Evolutionary conservation across 2,888 invertebrate genomes (phyloP), one percentile per base, ranked within the genome.

Genomic region (Rhopalosiphum nymphaeae): DNA sequence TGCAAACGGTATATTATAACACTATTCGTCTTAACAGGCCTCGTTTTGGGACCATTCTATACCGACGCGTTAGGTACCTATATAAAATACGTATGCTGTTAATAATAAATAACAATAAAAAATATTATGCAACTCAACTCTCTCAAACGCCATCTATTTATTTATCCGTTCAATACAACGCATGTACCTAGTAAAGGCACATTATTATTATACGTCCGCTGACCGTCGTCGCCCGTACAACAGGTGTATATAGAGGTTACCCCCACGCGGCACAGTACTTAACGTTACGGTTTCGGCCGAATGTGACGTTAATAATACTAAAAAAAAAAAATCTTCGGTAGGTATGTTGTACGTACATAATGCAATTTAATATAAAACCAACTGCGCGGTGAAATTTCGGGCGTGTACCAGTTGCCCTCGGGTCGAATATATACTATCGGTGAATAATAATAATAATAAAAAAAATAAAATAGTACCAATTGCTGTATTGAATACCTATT

Each of bases 391-490:
- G 67, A 67, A 67, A 67, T 67, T 67, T 67, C 36, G 67, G 67
- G 67, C 67, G 67, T 67, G n/a, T 67, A 67, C 67, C 67, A 67
- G 67, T 67, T 36, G 67, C 67, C 67, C 67, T 67, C 67, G 67
- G 67, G 67, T n/a, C 67, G 67, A 67, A 67, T 67, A 67, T n/a
- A 67, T 16, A 36, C n/a, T 21, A 67, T 67, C 67, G 7, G n/a
- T 67, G 67, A 67, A 67, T 67, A 36, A 67, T 36, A 67, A 67
- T 67, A 67, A 67, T 67, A 67, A 67, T 16, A 67, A 67, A 13
- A 67, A 67, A n/a, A 67, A n/a, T 16, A 46, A 67, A 16, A 53
- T 53, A 53, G n/a, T 36, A n/a, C 67, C 36, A 67, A 67, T 67
- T 67, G 67, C 67, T 46, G 44, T 7, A 16, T 67, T 67, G n/a